phyloP scores from a whole-genome alignment of 2,113 vertebrate species.

The Salvelinus fontinalis region DNA sequence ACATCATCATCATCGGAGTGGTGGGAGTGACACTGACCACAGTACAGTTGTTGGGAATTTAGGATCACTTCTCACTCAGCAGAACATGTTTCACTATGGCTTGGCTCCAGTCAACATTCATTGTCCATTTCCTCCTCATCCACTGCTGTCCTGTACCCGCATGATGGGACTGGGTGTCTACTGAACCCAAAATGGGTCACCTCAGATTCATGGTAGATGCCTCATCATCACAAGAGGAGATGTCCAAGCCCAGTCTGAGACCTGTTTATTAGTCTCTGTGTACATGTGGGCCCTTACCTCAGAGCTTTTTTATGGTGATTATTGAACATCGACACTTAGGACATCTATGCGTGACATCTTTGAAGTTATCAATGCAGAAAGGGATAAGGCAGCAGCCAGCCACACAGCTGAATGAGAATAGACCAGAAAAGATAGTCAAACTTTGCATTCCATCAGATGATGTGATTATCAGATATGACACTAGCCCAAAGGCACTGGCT shows the following conservation, averaged over 20 bases:
- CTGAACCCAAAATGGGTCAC: too few relatives aligned
- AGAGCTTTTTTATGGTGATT: constrained; percentile 52
- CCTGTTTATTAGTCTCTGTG: not conserved
- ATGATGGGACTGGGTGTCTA: not conserved
- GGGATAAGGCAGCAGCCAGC: constrained; percentile 73
- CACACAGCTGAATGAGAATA: constrained; percentile 53
- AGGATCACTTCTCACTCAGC: not conserved
- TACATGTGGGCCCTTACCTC: constrained; percentile 21
- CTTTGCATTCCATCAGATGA: not conserved
- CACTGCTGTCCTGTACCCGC: not conserved
- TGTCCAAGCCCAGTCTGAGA: not conserved
- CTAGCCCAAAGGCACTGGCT: not conserved
- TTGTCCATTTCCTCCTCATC: not conserved
- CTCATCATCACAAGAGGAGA: not conserved
- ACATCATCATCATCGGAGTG: not conserved
- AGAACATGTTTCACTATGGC: not conserved
- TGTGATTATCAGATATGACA: not conserved
- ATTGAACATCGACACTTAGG: constrained; percentile 64
- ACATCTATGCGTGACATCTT: constrained; percentile 64
- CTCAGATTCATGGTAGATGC: not conserved
- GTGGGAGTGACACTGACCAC: not conserved
- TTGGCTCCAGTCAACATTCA: not conserved
- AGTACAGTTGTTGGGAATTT: not conserved
- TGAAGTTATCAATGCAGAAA: constrained; percentile 60
- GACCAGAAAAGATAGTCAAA: not conserved